A percentile compares a stretch with the other conserved stretches of the same genome.
These are phyloP conservation scores for Tokudaia tokunoshimensis DNA, from an alignment of 2,797 vertebrate genomes.

Conservation along the genomic window DNA sequence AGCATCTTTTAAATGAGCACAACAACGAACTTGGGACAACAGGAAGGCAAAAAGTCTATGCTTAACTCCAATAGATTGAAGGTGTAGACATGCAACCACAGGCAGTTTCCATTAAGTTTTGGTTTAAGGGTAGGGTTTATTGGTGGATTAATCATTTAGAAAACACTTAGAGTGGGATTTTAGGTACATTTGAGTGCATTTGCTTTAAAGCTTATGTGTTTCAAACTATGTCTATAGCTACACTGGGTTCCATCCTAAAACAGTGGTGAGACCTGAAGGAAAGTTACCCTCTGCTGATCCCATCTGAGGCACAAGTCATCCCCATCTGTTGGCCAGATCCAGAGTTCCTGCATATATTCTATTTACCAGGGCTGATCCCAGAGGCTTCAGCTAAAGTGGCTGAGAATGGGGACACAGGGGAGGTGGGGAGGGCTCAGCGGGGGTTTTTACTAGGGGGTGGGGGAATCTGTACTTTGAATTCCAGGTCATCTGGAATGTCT, in stretches of 20 bases:
- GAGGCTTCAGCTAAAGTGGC: constrained; percentile 31
- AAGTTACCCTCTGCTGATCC: neutral
- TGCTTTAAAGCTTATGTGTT: neutral
- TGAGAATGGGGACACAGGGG: neutral
- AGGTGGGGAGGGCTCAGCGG: constrained; percentile 15
- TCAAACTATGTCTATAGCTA: neutral
- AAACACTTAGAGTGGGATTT: neutral
- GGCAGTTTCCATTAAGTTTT: neutral
- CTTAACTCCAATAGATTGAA: neutral
- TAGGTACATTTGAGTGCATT: neutral
- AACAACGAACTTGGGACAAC: neutral
- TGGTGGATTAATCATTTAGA: neutral
- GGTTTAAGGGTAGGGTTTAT: neutral
- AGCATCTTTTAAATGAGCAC: neutral
- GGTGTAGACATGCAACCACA: neutral
- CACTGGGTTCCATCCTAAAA: neutral
- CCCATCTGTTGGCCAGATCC: constrained; percentile 70
- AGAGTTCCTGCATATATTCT: constrained; percentile 12
- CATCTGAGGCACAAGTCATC: neutral
- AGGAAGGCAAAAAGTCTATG: neutral
- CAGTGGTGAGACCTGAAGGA: neutral
- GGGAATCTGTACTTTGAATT: constrained; percentile 74
- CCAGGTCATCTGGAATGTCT: constrained; percentile 72
- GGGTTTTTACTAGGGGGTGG: neutral
- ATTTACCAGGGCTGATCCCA: constrained; percentile 59